Evolutionary conservation across 2,113 vertebrate species (phyloP).

Genomic region (Apteryx mantelli): DNA sequence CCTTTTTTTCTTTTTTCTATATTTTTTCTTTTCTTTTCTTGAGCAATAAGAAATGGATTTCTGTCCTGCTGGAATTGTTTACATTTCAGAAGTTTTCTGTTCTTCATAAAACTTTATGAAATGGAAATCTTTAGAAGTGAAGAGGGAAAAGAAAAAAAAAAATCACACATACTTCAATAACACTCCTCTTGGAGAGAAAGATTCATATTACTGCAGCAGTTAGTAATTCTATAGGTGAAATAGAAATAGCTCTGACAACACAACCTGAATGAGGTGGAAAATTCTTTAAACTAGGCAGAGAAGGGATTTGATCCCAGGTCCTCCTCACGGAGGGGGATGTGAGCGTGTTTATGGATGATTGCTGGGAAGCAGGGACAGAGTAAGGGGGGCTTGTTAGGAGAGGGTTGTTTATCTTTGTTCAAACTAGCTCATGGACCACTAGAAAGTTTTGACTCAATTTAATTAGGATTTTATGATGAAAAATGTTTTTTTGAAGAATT

Average conservation of each 20-base stretch:
- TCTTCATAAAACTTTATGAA: background rate
- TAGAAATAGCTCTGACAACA: too few relatives aligned
- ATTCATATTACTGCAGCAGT: background rate
- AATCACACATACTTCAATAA: background rate
- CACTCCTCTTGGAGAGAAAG: background rate
- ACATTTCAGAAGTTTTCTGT: background rate
- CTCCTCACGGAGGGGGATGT: background rate
- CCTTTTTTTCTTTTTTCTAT: background rate
- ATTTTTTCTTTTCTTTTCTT: background rate
- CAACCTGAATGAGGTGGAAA: too few relatives aligned
- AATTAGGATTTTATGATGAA: background rate
- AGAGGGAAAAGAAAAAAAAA: background rate
- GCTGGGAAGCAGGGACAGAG: background rate
- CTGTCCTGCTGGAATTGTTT: background rate
- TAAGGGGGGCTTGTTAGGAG: background rate
- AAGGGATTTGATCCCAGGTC: background rate
- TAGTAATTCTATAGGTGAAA: background rate
- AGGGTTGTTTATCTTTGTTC: too few relatives aligned
- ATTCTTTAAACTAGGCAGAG: too few relatives aligned
- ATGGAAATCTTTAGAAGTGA: background rate
- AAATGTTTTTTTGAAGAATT: background rate
- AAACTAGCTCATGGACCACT: background rate
- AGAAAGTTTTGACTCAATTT: background rate
- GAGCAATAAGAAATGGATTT: background rate
- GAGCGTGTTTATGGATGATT: background rate